These are phyloP conservation scores for Epirrhoe alternata DNA, from an alignment of 2,888 invertebrate genomes.

Conservation along the genomic window DNA sequence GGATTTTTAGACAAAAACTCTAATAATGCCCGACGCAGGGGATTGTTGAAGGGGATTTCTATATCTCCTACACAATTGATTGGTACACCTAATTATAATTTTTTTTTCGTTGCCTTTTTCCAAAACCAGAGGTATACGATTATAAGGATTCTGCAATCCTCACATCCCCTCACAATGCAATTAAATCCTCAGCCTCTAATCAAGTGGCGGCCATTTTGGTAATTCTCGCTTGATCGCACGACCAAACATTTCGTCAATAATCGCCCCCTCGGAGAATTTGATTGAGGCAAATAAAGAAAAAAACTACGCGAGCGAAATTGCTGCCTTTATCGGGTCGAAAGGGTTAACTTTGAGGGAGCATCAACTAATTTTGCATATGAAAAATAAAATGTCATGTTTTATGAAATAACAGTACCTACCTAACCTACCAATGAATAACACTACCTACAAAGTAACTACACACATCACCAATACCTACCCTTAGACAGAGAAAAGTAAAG, in stretches of 20 bases:
- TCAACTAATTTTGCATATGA: constrained; percentile 22
- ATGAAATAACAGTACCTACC: not conserved
- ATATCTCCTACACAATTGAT: too few relatives aligned
- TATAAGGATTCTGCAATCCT: constrained; percentile 4
- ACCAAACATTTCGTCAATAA: constrained; percentile 56
- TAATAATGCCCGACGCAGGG: too few relatives aligned
- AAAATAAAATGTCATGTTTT: not conserved
- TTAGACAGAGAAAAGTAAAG: too few relatives aligned
- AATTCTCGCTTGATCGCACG: constrained; percentile 60
- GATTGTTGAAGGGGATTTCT: too few relatives aligned
- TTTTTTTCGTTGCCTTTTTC: not conserved
- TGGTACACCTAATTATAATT: too few relatives aligned
- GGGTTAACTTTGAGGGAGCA: constrained; percentile 39
- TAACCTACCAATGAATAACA: too few relatives aligned
- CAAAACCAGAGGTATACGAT: not conserved
- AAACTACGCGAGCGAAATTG: constrained; percentile 57
- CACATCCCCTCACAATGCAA: constrained; percentile 45
- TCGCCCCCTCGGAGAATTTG: constrained; percentile 59
- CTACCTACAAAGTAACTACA: too few relatives aligned
- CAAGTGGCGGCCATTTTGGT: constrained; percentile 62
- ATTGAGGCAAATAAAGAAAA: constrained; percentile 65
- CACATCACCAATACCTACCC: too few relatives aligned
- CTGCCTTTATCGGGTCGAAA: constrained; percentile 60
- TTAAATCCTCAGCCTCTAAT: constrained; percentile 54
- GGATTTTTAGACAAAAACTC: too few relatives aligned